A percentile compares a stretch with the other conserved stretches of the same genome.
Evolutionary conservation across 1,140 invertebrate genomes (phyloP).

Genomic region (Elysia chlorotica): DNA sequence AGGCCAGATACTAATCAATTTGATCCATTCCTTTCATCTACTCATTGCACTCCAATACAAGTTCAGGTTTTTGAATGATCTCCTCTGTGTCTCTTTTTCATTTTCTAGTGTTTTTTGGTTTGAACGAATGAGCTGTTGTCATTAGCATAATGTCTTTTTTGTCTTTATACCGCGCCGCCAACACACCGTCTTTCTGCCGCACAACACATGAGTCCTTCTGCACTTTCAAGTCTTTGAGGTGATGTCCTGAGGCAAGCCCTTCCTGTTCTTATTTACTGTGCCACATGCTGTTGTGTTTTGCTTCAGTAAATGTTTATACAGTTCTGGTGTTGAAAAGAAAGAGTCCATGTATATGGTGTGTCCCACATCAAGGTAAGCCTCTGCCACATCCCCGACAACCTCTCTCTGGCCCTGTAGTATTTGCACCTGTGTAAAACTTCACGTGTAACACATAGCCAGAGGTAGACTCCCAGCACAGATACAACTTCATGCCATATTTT

Average conservation of each 20-base stretch:
- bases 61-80: no score
- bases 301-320: neutral
- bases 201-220: neutral
- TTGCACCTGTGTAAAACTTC: constrained; percentile 7
- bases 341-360: constrained; percentile 7
- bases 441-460: neutral
- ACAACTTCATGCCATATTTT: constrained; percentile 12
- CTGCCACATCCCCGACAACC: neutral
- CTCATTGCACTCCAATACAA: no score
- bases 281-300: neutral
- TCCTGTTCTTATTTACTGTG: neutral
- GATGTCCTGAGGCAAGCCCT: neutral
- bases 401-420: neutral
- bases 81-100: no score
- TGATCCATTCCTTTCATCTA: no score
- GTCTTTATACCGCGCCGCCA: no score
- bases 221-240: neutral
- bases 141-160: no score
- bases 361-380: neutral
- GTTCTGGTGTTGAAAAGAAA: constrained; percentile 1
- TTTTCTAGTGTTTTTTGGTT: no score
- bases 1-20: no score
- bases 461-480: neutral
- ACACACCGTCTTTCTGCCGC: neutral
- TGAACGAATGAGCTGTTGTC: no score